Percentiles rank a stretch among this genome's conserved stretches.
These are phyloP conservation scores for Taenaris catops DNA, from an alignment of 2,888 invertebrate species.

Conservation along the genomic window DNA sequence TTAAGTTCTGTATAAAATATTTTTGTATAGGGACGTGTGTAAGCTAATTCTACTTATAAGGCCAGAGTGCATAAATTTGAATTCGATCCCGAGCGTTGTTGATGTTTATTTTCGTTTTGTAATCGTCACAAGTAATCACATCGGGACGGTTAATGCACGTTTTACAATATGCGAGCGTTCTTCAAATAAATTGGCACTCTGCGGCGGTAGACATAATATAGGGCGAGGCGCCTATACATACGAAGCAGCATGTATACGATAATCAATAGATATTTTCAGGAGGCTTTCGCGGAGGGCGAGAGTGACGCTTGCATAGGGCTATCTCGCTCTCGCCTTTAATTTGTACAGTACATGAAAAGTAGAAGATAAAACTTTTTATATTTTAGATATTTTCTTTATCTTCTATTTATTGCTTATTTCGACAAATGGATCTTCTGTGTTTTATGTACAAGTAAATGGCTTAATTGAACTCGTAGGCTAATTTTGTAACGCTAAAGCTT, in stretches of 20 bases:
- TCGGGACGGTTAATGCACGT: constrained; percentile 8
- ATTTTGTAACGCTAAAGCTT: too few species aligned
- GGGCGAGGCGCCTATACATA: constrained; percentile 61
- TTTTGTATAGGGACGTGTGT: too few species aligned
- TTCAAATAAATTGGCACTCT: constrained; percentile 76
- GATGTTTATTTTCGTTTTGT: constrained; percentile 6
- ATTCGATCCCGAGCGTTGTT: too few species aligned
- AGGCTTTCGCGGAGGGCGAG: constrained; percentile 70
- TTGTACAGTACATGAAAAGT: constrained; percentile 50
- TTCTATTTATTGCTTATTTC: too few species aligned
- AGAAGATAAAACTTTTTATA: constrained; percentile 29
- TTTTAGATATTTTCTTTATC: too few species aligned
- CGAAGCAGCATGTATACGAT: constrained; percentile 66
- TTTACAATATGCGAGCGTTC: constrained; percentile 40
- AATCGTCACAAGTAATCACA: constrained; percentile 12
- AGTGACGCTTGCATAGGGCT: constrained; percentile 45
- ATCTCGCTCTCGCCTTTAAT: constrained; percentile 63
- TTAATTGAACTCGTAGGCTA: too few species aligned
- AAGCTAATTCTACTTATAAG: too few species aligned
- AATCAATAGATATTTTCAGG: constrained; percentile 80
- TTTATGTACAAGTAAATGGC: too few species aligned
- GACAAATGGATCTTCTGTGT: too few species aligned
- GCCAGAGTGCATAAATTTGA: too few species aligned
- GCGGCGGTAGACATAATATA: constrained; percentile 57
- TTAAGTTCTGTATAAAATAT: too few species aligned